phyloP scores from a whole-genome alignment of 2,113 vertebrate genomes.

The Drymodes brunneopygia region DNA sequence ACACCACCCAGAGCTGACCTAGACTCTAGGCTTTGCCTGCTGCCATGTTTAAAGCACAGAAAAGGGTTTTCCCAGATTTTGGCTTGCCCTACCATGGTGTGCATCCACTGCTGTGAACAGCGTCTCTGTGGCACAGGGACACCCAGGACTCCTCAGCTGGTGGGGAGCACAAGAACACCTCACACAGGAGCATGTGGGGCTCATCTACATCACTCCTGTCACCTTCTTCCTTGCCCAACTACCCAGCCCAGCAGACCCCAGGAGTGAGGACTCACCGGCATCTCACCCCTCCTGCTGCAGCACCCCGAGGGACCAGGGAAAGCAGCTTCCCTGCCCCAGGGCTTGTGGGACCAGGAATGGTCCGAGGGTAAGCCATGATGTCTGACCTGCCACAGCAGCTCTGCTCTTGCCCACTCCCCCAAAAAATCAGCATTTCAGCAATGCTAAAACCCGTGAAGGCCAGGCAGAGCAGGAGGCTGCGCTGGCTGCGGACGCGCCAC shows the following conservation, averaged over 20 bases:
- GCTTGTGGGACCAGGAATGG: neutral
- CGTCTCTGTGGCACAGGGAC: neutral
- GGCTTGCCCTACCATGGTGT: fast-evolving
- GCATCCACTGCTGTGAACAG: neutral
- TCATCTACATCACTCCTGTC: neutral
- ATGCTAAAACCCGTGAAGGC: fast-evolving
- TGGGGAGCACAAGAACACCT: neutral
- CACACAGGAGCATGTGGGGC: fast-evolving
- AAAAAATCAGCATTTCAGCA: neutral
- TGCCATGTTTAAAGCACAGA: neutral
- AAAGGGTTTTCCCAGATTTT: neutral
- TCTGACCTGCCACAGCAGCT: neutral
- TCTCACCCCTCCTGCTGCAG: fast-evolving
- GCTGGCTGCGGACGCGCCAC: fast-evolving
- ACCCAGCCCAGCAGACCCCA: neutral
- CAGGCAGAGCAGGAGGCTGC: fast-evolving
- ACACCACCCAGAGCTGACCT: neutral
- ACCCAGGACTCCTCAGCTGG: fast-evolving
- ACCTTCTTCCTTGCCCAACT: neutral
- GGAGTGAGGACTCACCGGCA: fast-evolving
- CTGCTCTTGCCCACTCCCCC: neutral
- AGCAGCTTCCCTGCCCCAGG: neutral
- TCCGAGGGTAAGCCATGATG: neutral
- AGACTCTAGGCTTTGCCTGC: neutral
- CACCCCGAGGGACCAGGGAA: fast-evolving